Evolutionary conservation across 2,113 vertebrate species (phyloP).

Genomic region (Phocoena sinus): DNA sequence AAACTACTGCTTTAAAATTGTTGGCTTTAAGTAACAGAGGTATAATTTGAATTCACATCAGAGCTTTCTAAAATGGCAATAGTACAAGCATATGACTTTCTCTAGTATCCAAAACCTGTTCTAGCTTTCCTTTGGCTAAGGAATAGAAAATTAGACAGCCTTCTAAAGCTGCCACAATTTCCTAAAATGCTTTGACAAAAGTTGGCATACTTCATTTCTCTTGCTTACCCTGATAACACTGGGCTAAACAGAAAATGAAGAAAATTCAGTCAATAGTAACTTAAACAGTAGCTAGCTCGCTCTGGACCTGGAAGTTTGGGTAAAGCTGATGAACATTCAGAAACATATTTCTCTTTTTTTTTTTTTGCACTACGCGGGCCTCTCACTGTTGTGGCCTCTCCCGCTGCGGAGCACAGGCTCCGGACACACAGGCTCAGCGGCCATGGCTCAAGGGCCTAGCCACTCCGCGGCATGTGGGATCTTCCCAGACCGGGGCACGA

Average conservation of each 20-base stretch:
- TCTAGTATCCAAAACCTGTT: constrained; percentile 77
- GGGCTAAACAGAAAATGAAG: constrained; percentile 69
- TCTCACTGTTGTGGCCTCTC: too few species aligned
- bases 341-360: neutral
- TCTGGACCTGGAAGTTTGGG: constrained; percentile 37
- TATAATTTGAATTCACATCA: constrained; percentile 80
- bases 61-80: constrained; percentile 78
- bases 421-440: too few species aligned
- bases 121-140: constrained; percentile 79
- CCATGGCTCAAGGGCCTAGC: too few species aligned
- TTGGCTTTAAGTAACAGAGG: constrained; percentile 81
- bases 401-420: too few species aligned
- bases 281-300: neutral
- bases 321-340: constrained; percentile 42
- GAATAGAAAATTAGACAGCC: constrained; percentile 64
- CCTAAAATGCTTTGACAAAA: constrained; percentile 45
- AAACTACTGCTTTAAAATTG: constrained; percentile 78
- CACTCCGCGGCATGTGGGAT: too few species aligned
- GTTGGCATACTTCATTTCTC: constrained; percentile 57
- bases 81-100: constrained; percentile 73
- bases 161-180: constrained; percentile 62
- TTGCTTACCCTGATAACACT: constrained; percentile 55
- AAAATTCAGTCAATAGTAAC: constrained; percentile 55
- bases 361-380: too few species aligned
- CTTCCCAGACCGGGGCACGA: too few species aligned